Base-by-base conservation (phyloP, 2,888 invertebrate genomes). In the Aphodius sticticus region DNA sequence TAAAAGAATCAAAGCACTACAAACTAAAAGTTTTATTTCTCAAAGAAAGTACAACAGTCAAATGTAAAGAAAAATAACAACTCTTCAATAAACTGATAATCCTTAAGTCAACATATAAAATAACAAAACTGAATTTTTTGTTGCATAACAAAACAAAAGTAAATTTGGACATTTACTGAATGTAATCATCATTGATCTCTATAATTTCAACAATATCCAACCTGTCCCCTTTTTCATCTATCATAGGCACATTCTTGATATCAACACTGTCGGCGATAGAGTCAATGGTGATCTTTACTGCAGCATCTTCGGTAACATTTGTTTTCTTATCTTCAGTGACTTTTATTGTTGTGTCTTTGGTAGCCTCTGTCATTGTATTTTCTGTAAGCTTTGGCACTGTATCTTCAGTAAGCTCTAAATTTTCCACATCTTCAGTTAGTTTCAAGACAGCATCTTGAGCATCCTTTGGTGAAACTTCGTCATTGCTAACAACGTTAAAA, bases 401-500 rank as follows among this genome's bases (percentile, higher is more conserved):
- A 53, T 53, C 53, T 53, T 53, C 4, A 53, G 7, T 53, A 5
- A 53, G 53, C 12, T 53, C 53, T 53, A 53, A 53, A 12, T 53
- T 53, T 53, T 53, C 53, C 4, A 53, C 53, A 53, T 53, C 53
- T 12, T 53, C 53, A 53, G 53, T 53, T 12, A 53, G 53, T 53
- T 12, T 53, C 4, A 12, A 53, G 53, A 53, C 12, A 53, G 53
- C 7, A 53, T 78, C 35, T n/a, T 76, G 15, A 12, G 26, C 12
- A 38, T 53, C 69, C 35, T 9, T 37, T 26, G 4, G 36, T 12
- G 16, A n/a, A 75, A 26, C 26, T 26, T 26, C 26, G 26, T 26
- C 26, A 3, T 26, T 26, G 26, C 26, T 26, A 26, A 26, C 26
- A 26, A 69, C 26, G 36, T 79, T 81, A 72, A 81, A 80, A 26